These are phyloP conservation scores for Pseudolaguvia tuberculata DNA, from an alignment of 2,113 vertebrate species.

Conservation along the genomic window DNA sequence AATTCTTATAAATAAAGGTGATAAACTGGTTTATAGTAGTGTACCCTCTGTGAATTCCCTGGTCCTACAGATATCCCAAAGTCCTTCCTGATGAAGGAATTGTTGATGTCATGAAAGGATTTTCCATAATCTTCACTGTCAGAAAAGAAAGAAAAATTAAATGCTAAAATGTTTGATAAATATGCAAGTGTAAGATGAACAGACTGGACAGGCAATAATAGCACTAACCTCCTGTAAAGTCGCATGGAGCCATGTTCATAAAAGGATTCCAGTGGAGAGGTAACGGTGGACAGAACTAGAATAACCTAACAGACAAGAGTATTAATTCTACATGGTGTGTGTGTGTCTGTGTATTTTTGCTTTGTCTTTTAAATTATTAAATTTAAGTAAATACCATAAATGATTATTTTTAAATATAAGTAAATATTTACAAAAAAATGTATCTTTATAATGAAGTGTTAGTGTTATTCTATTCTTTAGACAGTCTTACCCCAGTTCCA, in stretches of 20 bases:
- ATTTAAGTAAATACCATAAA: not conserved
- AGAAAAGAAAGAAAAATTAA: slow-evolving; percentile 26
- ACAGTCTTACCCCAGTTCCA: slow-evolving; percentile 67
- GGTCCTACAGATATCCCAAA: slow-evolving; percentile 73
- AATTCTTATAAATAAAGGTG: not conserved
- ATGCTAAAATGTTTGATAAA: not conserved
- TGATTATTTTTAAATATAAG: not conserved
- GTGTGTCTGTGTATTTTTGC: not conserved
- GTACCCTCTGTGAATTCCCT: slow-evolving; percentile 64
- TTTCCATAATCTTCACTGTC: slow-evolving; percentile 73
- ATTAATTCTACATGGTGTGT: not conserved
- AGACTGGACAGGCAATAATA: not conserved
- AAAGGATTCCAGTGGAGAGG: slow-evolving; percentile 58
- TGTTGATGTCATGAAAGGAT: slow-evolving; percentile 72
- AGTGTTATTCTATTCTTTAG: not conserved
- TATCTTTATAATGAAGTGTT: not conserved
- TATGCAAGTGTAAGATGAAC: not conserved
- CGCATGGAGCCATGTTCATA: slow-evolving; percentile 64
- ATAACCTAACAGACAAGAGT: slow-evolving; percentile 59
- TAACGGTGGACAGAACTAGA: slow-evolving; percentile 72
- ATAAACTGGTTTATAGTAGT: slow-evolving; percentile 17
- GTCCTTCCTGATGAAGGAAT: slow-evolving; percentile 71
- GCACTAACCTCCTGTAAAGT: slow-evolving; percentile 71
- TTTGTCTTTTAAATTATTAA: not conserved
- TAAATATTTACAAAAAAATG: not conserved